Evolutionary conservation across 2,888 invertebrate genomes (phyloP), one percentile per base, ranked within the genome.

Genomic region (Tinea trinotella): DNA sequence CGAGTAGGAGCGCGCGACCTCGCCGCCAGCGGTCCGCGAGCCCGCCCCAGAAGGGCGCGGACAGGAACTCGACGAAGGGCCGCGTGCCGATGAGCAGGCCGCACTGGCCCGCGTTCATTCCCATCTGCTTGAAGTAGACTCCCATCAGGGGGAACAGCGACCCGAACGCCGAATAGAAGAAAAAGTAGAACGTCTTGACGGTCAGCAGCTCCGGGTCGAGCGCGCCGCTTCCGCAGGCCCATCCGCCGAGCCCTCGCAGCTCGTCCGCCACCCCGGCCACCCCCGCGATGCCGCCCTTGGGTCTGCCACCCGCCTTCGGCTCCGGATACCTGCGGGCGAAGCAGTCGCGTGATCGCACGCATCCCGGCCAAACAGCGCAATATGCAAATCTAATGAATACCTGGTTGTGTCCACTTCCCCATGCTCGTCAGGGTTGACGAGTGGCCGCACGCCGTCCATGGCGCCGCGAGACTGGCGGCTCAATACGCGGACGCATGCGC

Each of bases 101-200:
- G 68, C 96, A 95, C 74, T 98, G 98, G 13, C 94, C 93, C 0
- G 98, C 96, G 80, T 98, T 98, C 97, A 99, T 98, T 57, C 98
- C 98, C 92, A 99, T 93, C 87, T 99, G 99, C 86, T 99, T 99
- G 88, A 99, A 99, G 85, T 99, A 99, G 48, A 99, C 96, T 34
- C 98, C 99, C 93, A 99, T 95, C 58, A 99, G 87, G 0, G 99
- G 99, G 74, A 99, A 99, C 12, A 99, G 89, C 0, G 97, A 97
- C 4, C 99, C 99, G 74, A 99, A 99, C 1, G 99, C 98, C 40
- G 98, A 97, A 81, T 98, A 99, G 87, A 99, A 99, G 89, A 98
- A 98, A 85, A 99, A 98, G 78, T 99, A 99, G 83, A 99, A 99
- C 17, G 96, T 93, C 82, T 99, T 99, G 62, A 97, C 97, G 54